A percentile compares a stretch with the other conserved stretches of the same genome.
These are phyloP conservation scores for Drosophila anomelani DNA, from an alignment of 2,888 invertebrate genomes.

Conservation along the genomic window DNA sequence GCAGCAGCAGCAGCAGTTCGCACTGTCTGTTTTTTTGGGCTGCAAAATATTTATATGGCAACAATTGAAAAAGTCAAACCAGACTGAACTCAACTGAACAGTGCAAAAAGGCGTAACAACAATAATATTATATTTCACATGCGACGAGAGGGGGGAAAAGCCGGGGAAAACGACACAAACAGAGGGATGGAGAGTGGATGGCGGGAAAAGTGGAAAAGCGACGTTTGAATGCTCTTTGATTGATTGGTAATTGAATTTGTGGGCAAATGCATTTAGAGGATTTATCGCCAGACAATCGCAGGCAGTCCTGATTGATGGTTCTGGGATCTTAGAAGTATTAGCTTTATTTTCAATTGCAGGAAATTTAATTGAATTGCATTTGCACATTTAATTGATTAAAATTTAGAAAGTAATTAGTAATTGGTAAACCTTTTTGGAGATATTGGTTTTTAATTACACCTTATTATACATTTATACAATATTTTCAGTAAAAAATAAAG, in stretches of 20 bases:
- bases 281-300: slow-evolving; percentile 26
- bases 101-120: slow-evolving; percentile 39
- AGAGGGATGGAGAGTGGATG: not conserved
- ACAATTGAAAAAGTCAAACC: slow-evolving; percentile 69
- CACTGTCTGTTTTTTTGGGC: slow-evolving; percentile 30
- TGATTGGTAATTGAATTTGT: slow-evolving; percentile 43
- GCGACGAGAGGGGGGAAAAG: not conserved
- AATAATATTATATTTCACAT: slow-evolving; percentile 45
- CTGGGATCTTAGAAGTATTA: slow-evolving; percentile 1
- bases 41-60: slow-evolving; percentile 60
- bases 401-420: no score
- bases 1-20: slow-evolving; percentile 7
- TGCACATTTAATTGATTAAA: not conserved
- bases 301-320: slow-evolving; percentile 33
- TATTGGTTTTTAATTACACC: not conserved
- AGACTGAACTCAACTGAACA: slow-evolving; percentile 3
- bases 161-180: slow-evolving; percentile 1
- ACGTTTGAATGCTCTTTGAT: slow-evolving; percentile 44
- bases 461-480: no score
- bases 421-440: not conserved
- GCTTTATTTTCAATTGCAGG: not conserved
- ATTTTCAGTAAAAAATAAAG: no score
- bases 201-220: slow-evolving; percentile 19
- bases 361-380: slow-evolving; percentile 9
- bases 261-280: slow-evolving; percentile 33